Base-by-base conservation (phyloP, 2,113 vertebrate species). In the Circaetus cinerascens region DNA sequence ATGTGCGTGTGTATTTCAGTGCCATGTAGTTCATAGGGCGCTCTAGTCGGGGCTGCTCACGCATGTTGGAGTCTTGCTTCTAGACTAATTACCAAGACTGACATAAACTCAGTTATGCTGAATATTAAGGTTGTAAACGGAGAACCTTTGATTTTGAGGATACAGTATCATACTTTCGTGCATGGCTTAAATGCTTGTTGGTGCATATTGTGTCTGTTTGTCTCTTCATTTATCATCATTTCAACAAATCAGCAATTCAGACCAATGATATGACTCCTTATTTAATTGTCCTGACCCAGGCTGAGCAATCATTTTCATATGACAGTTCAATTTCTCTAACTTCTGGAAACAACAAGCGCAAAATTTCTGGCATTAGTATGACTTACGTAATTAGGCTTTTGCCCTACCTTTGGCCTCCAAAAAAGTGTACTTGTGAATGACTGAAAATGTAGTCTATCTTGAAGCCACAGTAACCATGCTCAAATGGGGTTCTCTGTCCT, bases 1-100 rank as follows among this genome's bases (percentile, higher is more conserved):
- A 3, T 1, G 16, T 21, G 34, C 1, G 0, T 2, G 11, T 15
- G 59, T 4, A 0, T 69, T 27, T 20, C 30, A 9, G 81, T 32
- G 63, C 72, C 4, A 0, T 26, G 40, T 11, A 2, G 50, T 19
- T 82, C 5, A 0, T 0, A 3, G 45, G 30, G 18, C 7, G 9
- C 10, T 15, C 46, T 0, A 2, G 29, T 8, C 26, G 1, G 40
- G 48, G n/a, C 91, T 43, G 53, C 66, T 88, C 19, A 0, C 25
- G 2, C 23, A 1, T 3, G 22, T 17, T n/a, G 68, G 40, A 29
- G 14, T 5, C 19, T 5, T 10, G 45, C 69, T 63, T 12, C 51
- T 40, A 8, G 16, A 0, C 43, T 20, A 11, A 4, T 29, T 5
- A 5, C 32, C 75, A 6, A 12, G 38, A 17, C 79, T n/a, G 76